Base-by-base conservation (phyloP, 2,113 vertebrate species). In the Gallinago undulata region DNA sequence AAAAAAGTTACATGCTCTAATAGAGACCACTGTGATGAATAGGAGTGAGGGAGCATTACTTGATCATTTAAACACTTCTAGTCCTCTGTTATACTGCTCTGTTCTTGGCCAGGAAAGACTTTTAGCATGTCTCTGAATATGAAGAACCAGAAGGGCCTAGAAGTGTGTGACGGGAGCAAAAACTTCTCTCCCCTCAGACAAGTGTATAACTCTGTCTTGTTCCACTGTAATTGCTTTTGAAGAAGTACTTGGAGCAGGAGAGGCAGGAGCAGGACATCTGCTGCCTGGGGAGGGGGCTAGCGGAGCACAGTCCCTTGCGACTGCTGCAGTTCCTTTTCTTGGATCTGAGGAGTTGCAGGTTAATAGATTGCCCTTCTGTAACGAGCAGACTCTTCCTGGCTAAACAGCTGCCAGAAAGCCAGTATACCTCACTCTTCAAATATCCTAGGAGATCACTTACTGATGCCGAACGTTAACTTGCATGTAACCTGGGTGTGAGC, bases 261-360 rank as follows among this genome's bases (percentile, higher is more conserved):
- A 77, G 19, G 51, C n/a, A 33, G 0, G 0, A 56, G 31, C 35
- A 73, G n/a, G 11, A 19, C 41, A 35, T 68, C 51, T 0, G 0
- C 48, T 47, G 37, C 30, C 17, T 15, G n/a, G 13, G 30, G 50
- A 81, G 19, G n/a, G 11, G 23, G 19, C 37, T 55, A 31, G 67
- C 0, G 0, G 60, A 59, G 50, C 1, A 0, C 28, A 30, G 7
- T 64, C 43, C 19, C 50, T 78, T 27, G 8, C 0, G 1, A 21
- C 28, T 84, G 79, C 14, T 55, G 51, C 31, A 51, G 28, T 70
- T 70, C 15, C 21, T 90, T 81, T 60, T 72, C 25, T 18, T 57
- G 48, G 13, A 41, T 88, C 31, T 57, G 51, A 84, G 39, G 28
- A 62, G 23, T 2, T 70, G n/a, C 10, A 47, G 30, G 28, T 66